These are phyloP conservation scores for Lasioglossum morio DNA, from an alignment of 2,888 invertebrate species.

Conservation along the genomic window DNA sequence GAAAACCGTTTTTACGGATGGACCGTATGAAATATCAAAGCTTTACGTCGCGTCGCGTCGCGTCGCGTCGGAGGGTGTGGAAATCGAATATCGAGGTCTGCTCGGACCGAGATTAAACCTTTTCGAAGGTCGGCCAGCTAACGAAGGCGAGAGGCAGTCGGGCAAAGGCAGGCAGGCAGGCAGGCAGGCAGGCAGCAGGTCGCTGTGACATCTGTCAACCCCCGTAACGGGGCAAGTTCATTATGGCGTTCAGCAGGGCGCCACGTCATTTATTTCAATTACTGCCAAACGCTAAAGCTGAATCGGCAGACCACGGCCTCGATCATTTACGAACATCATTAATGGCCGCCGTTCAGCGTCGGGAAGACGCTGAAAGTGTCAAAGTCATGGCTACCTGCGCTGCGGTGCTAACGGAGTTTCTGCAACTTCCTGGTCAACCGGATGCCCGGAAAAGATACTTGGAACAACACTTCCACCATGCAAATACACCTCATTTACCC, in stretches of 20 bases:
- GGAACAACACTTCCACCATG: not conserved
- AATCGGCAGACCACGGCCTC: constrained; percentile 66
- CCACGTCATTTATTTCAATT: constrained; percentile 76
- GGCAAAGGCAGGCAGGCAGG: constrained; percentile 24
- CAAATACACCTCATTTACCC: not conserved
- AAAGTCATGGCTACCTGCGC: constrained; percentile 7
- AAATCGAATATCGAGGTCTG: constrained; percentile 51
- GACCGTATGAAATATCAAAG: constrained; percentile 9
- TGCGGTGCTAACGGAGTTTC: not conserved
- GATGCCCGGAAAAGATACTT: not conserved
- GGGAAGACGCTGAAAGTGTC: constrained; percentile 36
- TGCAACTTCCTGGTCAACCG: not conserved
- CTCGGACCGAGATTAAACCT: constrained; percentile 65
- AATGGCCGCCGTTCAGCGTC: constrained; percentile 48
- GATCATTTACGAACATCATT: constrained; percentile 67
- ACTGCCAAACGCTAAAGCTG: constrained; percentile 71
- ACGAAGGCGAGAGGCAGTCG: constrained; percentile 56
- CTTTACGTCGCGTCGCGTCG: not conserved
- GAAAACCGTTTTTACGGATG: not conserved
- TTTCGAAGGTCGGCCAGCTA: constrained; percentile 59
- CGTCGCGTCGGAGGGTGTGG: not conserved
- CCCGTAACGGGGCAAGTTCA: constrained; percentile 72
- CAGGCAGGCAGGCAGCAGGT: constrained; percentile 49
- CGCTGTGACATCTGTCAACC: constrained; percentile 74
- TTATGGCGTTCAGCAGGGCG: constrained; percentile 71